Evolutionary conservation across 2,888 invertebrate species (phyloP), one percentile per base, ranked within the genome.

Genomic region (Andrena trimmerana): DNA sequence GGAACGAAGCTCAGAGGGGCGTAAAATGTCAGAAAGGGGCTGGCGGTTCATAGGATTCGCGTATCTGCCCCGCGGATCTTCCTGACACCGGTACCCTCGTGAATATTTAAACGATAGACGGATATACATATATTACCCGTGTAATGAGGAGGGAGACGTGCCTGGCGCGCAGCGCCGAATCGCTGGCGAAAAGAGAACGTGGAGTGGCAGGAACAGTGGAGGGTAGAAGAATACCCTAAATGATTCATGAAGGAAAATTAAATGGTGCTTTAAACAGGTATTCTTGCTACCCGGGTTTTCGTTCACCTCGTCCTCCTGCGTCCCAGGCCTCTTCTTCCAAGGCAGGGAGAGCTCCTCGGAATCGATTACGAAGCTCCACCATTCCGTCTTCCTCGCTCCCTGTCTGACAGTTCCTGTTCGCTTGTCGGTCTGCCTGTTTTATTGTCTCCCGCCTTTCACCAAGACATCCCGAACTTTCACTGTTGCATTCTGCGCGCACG

Each of bases 221-320:
- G 70, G 75, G 8, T 20, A 69, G 83, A 85, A 81, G 83, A 81
- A 88, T 85, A 81, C 70, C 84, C 63, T 90, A 88, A 88, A 90
- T 90, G 86, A 90, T 91, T 91, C 89, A 89, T 71, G 85, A 85
- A 84, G 83, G 89, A 83, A 90, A 90, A 90, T 91, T 88, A 89
- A 90, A 89, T 83, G 84, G 75, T 72, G 81, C 81, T 87, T 89
- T 86, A 85, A 87, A 86, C 78, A 82, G 83, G 73, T 65, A 74
- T 81, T 62, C 78, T 75, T 79, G 75, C 73, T 42, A 72, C 5
- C 67, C 29, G 68, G 78, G 50, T 78, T 85, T 75, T 81, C 86
- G 75, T 82, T 78, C 77, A 68, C 54, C 60, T 60, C 71, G 69
- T 48, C 77, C 73, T 36, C 71, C 10, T 62, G 72, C 66, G 36